Evolutionary conservation across 2,797 vertebrate genomes (phyloP), one percentile per base, ranked within the genome.

Genomic region (Coreius guichenoti): DNA sequence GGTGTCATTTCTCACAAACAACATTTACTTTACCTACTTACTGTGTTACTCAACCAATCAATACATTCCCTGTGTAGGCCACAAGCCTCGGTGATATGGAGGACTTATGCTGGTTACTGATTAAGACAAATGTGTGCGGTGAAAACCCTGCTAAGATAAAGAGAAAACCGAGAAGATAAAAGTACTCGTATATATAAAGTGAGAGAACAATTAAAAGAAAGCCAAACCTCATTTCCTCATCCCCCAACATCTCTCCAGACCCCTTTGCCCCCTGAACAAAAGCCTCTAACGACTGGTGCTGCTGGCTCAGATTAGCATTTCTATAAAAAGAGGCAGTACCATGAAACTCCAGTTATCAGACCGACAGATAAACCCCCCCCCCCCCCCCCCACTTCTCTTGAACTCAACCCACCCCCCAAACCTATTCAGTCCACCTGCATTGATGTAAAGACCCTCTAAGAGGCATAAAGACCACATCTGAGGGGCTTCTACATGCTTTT

Each of bases 321-420:
- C 79, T 80, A 86, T 82, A 82, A 83, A 82, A 76, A 82, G 78
- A 75, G 79, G 86, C 26, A 43, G 56, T 31, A 67, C 82, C 68
- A 70, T 73, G 80, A 86, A 86, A 85, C 83, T 81, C 74, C 68
- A 74, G 83, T 89, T 72, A 80, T 86, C 86, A 56, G 72, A 56
- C 33, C 17, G 39, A 61, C 67, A 76, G 83, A 87, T 85, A 80
- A 87, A 87, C 61, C 51, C 67, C n/a, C 73, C n/a, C 49, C 51
- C 65, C 58, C 31, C 49, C 43, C 76, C 45, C 21, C 11, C n/a
- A 21, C 58, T 80, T 77, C 80, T 39, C 70, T 21, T 65, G 33
- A 75, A 82, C 69, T 80, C 79, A 79, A 82, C 51, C 78, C 19
- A 4, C 84, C 39, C 84, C 78, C 51, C 12, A 81, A 70, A 72